phyloP scores from a whole-genome alignment of 2,113 vertebrate genomes.

The Peromyscus californicus region DNA sequence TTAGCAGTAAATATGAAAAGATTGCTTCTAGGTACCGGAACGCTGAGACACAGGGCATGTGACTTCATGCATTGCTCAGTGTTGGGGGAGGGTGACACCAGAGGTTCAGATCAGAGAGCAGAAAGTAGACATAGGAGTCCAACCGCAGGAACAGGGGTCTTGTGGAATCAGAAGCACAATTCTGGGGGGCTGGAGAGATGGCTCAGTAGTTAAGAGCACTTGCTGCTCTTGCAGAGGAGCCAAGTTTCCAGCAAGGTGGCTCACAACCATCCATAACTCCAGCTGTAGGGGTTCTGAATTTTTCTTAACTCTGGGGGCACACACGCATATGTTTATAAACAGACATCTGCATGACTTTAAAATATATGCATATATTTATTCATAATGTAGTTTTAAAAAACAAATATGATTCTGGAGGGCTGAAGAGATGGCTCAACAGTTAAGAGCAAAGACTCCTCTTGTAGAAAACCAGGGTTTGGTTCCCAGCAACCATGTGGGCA shows the following conservation, averaged over 20 bases:
- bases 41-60: not conserved
- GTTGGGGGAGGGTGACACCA: not conserved
- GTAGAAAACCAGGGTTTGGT: not conserved
- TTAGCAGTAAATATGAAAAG: not conserved
- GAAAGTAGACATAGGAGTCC: not conserved
- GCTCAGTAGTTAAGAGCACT: not conserved
- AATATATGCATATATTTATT: not conserved
- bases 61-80: not conserved
- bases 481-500: not conserved
- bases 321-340: not conserved
- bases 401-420: not conserved
- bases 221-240: not conserved
- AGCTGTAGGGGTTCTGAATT: not conserved
- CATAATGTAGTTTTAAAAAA: not conserved
- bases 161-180: not conserved
- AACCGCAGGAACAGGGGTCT: not conserved
- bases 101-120: not conserved
- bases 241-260: not conserved
- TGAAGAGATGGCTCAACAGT: not conserved
- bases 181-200: not conserved
- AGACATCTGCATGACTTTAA: not conserved
- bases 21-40: not conserved
- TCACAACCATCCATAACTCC: not conserved
- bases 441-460: not conserved
- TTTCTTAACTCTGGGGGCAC: not conserved